Percentiles rank a stretch among this genome's conserved stretches.
Conservation (phyloP, 2,113 vertebrate species). For the Entosphenus tridentatus region DNA sequence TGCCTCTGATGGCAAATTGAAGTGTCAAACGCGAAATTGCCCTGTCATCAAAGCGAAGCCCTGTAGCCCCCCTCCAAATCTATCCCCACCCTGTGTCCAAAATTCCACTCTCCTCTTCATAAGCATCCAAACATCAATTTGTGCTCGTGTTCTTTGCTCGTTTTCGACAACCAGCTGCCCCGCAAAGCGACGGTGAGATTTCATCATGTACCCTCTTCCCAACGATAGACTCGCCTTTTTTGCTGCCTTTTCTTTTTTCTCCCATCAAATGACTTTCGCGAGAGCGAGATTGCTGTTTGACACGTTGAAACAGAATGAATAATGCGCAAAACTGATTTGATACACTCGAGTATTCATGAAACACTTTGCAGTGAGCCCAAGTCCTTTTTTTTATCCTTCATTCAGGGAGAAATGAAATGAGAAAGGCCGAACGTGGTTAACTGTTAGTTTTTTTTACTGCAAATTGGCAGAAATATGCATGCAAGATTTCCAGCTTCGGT, state of each 20-base stretch:
- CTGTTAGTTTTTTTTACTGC: too few species aligned
- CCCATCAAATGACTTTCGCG: too few species aligned
- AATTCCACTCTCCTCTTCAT: background rate
- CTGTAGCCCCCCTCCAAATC: slow-evolving; percentile 1
- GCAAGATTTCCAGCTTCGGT: too few species aligned
- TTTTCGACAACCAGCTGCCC: background rate
- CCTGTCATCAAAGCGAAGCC: background rate
- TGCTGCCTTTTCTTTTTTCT: too few species aligned
- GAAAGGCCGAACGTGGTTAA: background rate
- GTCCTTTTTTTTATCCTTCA: background rate
- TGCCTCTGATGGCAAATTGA: slow-evolving; percentile 3
- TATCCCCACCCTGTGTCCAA: background rate
- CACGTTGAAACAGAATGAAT: slow-evolving; percentile 5
- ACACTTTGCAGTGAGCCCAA: slow-evolving; percentile 1
- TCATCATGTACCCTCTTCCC: background rate
- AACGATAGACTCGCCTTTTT: too few species aligned
- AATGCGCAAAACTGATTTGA: slow-evolving; percentile 6
- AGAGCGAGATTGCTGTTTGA: slow-evolving; percentile 3
- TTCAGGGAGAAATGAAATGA: background rate
- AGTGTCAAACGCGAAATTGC: slow-evolving; percentile 6
- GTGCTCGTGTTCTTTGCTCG: background rate
- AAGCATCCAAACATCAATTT: slow-evolving; percentile 6
- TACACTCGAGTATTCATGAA: slow-evolving; percentile 7
- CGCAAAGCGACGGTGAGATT: background rate
- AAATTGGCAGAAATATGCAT: too few species aligned